Base-by-base conservation (phyloP, 2,888 invertebrate genomes). In the Belgica antarctica region DNA sequence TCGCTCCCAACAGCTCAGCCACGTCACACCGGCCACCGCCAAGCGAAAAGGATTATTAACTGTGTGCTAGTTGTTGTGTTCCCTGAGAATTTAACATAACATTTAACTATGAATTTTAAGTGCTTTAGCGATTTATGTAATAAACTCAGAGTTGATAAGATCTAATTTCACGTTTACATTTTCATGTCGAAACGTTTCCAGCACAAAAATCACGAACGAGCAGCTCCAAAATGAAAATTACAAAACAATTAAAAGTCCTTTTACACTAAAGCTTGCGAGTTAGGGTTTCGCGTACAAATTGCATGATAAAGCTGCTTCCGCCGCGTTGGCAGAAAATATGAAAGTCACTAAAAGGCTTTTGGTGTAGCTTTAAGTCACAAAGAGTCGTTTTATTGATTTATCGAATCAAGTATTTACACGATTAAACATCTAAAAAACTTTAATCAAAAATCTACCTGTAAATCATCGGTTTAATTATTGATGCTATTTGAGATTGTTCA, bases 21-120 rank as follows among this genome's bases (percentile, higher is more conserved):
- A n/a, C n/a, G n/a, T n/a, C n/a, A n/a, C n/a, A n/a, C n/a, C n/a
- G n/a, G n/a, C n/a, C n/a, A n/a, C n/a, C n/a, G n/a, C n/a, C n/a
- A n/a, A n/a, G n/a, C n/a, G n/a, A n/a, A n/a, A n/a, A n/a, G n/a
- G n/a, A n/a, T n/a, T n/a, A n/a, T n/a, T n/a, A n/a, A n/a, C n/a
- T n/a, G n/a, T n/a, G n/a, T n/a, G n/a, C n/a, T n/a, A n/a, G n/a
- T n/a, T n/a, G n/a, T n/a, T n/a, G n/a, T n/a, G n/a, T n/a, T n/a
- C n/a, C n/a, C n/a, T n/a, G n/a, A 61, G 27, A 28, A 61, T 61
- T 61, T 61, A 63, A 63, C 63, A 63, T 19, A 63, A 63, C 63
- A 63, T 36, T 63, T 63, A 63, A 63, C 63, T 63, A 41, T 63
- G 63, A 63, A 63, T 63, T 63, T 63, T 63, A 63, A 63, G 63